phyloP scores from a whole-genome alignment of 2,113 vertebrate species.

The Muntiacus reevesi region DNA sequence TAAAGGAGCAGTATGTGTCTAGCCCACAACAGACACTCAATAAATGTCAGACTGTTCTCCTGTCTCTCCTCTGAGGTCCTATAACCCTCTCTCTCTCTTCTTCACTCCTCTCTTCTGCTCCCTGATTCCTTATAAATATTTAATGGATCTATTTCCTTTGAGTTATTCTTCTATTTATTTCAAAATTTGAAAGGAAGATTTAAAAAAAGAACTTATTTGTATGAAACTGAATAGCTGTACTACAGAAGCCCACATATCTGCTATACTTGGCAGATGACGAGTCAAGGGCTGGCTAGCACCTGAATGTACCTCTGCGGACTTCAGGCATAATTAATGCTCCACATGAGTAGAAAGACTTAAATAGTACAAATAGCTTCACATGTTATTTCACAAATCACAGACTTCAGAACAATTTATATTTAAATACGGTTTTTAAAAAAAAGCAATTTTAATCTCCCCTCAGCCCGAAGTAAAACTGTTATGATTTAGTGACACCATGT shows the following conservation, averaged over 20 bases:
- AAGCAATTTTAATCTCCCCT: conserved; percentile 48
- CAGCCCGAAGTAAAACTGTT: conserved; percentile 48
- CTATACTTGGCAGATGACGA: neutral
- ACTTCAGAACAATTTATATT: conserved; percentile 57
- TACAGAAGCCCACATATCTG: neutral
- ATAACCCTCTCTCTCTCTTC: neutral
- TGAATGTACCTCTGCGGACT: neutral
- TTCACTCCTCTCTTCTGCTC: conserved; percentile 26
- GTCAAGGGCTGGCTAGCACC: neutral
- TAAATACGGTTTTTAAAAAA: conserved; percentile 57
- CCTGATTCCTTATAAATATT: conserved; percentile 34
- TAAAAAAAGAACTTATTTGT: neutral
- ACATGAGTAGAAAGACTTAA: conserved; percentile 47
- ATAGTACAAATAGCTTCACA: conserved; percentile 49
- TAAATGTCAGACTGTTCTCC: neutral
- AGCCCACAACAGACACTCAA: neutral
- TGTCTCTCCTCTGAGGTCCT: neutral
- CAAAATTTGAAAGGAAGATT: conserved; percentile 34
- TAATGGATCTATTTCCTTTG: neutral
- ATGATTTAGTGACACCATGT: conserved; percentile 82
- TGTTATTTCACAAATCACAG: conserved; percentile 62
- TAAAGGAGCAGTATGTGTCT: neutral
- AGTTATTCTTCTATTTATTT: conserved; percentile 42
- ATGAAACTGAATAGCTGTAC: neutral
- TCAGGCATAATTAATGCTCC: conserved; percentile 41